A percentile compares a stretch with the other conserved stretches of the same genome.
Evolutionary conservation across 2,113 vertebrate species (phyloP).

Genomic region (Triplophysa tibetana): DNA sequence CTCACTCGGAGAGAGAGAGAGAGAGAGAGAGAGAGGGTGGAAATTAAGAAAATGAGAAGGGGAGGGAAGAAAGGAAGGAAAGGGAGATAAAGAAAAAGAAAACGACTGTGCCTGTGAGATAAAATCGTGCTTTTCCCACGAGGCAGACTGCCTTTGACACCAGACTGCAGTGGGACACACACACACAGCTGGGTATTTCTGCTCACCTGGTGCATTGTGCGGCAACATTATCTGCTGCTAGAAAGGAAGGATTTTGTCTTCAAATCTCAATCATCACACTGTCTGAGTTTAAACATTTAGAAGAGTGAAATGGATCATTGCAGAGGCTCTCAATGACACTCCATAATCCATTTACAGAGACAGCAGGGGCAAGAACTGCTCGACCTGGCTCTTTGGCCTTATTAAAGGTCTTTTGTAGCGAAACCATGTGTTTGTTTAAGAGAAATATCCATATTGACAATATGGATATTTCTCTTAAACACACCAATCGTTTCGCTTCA

Average conservation of each 20-base stretch:
- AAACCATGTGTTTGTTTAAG: too few relatives aligned
- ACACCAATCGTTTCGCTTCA: too few relatives aligned
- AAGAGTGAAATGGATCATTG: neutral
- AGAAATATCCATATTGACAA: too few relatives aligned
- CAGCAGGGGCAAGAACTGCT: too few relatives aligned
- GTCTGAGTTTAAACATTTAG: neutral
- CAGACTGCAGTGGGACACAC: slow-evolving; percentile 51
- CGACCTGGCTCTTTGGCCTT: too few relatives aligned
- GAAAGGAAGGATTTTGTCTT: neutral
- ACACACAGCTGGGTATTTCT: slow-evolving; percentile 4
- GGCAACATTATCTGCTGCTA: slow-evolving; percentile 14
- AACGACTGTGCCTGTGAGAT: slow-evolving; percentile 52
- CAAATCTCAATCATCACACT: neutral
- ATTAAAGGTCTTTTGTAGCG: too few relatives aligned
- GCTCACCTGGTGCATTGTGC: slow-evolving; percentile 24
- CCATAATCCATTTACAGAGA: neutral
- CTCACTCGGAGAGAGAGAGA: slow-evolving; percentile 41
- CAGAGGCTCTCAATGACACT: neutral
- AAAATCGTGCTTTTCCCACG: slow-evolving; percentile 37
- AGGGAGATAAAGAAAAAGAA: slow-evolving; percentile 35
- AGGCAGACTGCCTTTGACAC: slow-evolving; percentile 32
- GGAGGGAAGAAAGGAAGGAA: slow-evolving; percentile 35
- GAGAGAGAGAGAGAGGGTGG: slow-evolving; percentile 49
- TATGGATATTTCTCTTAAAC: too few relatives aligned
- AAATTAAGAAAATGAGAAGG: slow-evolving; percentile 38